These are phyloP conservation scores for Tachina fera DNA, from an alignment of 2,888 invertebrate species.

Conservation along the genomic window DNA sequence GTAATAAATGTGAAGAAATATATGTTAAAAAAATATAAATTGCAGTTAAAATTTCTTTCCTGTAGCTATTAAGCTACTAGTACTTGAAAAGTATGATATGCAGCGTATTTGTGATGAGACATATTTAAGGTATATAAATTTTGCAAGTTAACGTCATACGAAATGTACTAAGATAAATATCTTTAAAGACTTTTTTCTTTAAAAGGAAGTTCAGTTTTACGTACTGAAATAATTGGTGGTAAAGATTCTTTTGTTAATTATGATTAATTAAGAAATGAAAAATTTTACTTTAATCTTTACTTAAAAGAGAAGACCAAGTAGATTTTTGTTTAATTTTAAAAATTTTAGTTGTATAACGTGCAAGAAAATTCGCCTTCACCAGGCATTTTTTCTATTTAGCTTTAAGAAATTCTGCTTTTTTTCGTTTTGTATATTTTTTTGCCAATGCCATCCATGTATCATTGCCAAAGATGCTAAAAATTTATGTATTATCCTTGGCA, in stretches of 20 bases:
- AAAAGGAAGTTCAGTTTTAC: too few relatives aligned
- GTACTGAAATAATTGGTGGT: too few relatives aligned
- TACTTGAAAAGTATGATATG: background rate
- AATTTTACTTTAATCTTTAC: too few relatives aligned
- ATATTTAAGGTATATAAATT: background rate
- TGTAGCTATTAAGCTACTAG: slow-evolving; percentile 5
- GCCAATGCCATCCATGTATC: slow-evolving; percentile 63
- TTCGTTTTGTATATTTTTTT: background rate
- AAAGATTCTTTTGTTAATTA: too few relatives aligned
- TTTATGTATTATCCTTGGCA: slow-evolving; percentile 67
- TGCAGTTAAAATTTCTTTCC: slow-evolving; percentile 35
- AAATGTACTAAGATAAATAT: too few relatives aligned
- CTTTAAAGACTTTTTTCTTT: too few relatives aligned
- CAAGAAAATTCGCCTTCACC: background rate
- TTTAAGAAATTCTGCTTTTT: background rate
- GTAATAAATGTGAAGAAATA: background rate
- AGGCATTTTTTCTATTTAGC: background rate
- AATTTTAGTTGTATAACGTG: background rate
- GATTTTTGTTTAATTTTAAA: too few relatives aligned
- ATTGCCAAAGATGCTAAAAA: slow-evolving; percentile 62
- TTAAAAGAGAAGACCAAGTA: too few relatives aligned
- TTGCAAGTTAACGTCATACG: background rate
- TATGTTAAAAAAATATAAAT: background rate
- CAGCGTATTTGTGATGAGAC: background rate
- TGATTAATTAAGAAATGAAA: too few relatives aligned